Conservation (phyloP, 2,113 vertebrate species). For the Eretmodus cyanostictus region DNA sequence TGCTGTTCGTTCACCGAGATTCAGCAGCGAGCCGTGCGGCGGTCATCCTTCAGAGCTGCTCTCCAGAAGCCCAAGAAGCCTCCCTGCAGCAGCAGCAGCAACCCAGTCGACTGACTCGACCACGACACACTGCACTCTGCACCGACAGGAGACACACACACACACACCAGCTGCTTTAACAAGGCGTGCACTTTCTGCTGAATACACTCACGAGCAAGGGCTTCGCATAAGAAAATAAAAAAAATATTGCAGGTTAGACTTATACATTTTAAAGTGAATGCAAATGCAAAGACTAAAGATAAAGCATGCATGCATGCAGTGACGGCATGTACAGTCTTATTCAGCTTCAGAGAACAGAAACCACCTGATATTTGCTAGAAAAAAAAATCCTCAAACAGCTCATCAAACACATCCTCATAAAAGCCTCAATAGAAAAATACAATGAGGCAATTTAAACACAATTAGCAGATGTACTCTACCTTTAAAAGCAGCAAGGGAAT, state of each 20-base stretch:
- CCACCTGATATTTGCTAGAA: not conserved
- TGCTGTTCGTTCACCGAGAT: constrained; percentile 83
- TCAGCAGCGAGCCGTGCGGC: constrained; percentile 69
- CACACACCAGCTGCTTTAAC: not conserved
- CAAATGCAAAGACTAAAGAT: not conserved
- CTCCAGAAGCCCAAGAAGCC: constrained; percentile 52
- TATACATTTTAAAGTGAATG: not conserved
- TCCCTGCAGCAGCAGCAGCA: constrained; percentile 25
- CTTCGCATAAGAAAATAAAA: not conserved
- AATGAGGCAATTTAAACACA: not conserved
- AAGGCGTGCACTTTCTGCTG: not conserved
- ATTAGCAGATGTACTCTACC: not conserved
- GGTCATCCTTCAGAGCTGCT: constrained; percentile 81
- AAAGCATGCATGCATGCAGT: not conserved
- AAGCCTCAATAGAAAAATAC: not conserved
- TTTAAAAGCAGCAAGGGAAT: not conserved
- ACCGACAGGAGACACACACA: not conserved
- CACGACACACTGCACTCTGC: constrained; percentile 61
- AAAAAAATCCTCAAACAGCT: not conserved
- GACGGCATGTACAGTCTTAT: not conserved
- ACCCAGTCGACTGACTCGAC: constrained; percentile 33
- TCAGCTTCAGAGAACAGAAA: not conserved
- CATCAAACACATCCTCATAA: not conserved
- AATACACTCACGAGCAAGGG: not conserved
- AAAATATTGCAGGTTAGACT: not conserved